phyloP scores from a whole-genome alignment of 2,113 vertebrate species.

The Phasianus colchicus region DNA sequence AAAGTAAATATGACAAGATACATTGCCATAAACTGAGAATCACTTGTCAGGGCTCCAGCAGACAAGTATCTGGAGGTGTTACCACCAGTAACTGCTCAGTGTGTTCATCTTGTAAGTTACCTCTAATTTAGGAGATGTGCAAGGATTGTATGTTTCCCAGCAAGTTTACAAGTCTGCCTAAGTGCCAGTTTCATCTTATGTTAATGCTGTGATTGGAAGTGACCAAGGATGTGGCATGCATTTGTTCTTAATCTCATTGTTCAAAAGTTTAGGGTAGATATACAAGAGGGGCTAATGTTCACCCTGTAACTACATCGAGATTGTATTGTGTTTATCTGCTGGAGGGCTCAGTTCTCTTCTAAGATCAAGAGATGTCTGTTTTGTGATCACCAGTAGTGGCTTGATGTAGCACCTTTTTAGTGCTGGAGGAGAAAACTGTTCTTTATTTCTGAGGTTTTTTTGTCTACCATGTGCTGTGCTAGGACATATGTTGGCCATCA shows the following conservation, averaged over 20 bases:
- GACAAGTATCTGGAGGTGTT: neutral
- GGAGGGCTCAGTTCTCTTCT: neutral
- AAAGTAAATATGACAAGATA: constrained; percentile 64
- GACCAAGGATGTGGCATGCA: neutral
- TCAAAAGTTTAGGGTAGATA: neutral
- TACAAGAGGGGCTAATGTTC: neutral
- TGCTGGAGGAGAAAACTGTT: neutral
- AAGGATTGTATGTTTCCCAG: neutral
- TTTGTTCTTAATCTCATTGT: neutral
- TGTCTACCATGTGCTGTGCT: constrained; percentile 8
- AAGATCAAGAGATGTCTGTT: constrained; percentile 18
- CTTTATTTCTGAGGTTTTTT: neutral
- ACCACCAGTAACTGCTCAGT: neutral
- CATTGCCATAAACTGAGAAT: constrained; percentile 38
- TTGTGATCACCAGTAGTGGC: neutral
- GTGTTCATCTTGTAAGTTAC: neutral
- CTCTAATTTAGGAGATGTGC: neutral
- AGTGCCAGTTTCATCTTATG: rapidly evolving
- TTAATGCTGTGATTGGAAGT: neutral
- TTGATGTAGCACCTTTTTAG: neutral
- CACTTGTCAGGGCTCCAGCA: constrained; percentile 40
- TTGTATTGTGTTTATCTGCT: neutral
- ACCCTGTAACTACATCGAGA: too few relatives aligned
- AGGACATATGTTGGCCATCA: constrained; percentile 63
- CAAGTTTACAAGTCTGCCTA: neutral